A percentile compares a stretch with the other conserved stretches of the same genome.
phyloP scores from a whole-genome alignment of 2,888 invertebrate genomes.

The Drosophila atripex region DNA sequence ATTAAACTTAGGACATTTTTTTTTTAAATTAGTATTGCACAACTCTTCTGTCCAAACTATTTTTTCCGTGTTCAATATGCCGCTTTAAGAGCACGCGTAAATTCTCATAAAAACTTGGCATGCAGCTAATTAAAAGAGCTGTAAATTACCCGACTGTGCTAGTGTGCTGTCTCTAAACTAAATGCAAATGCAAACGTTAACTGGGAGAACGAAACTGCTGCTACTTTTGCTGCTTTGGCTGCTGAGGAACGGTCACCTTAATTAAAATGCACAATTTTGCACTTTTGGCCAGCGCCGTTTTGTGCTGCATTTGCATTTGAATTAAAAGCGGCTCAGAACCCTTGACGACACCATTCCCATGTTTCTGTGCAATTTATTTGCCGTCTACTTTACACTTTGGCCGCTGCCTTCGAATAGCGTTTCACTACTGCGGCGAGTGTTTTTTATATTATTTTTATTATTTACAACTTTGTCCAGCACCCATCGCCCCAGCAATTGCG shows the following conservation, averaged over 20 bases:
- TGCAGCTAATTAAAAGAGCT: conserved; percentile 77
- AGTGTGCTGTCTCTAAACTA: conserved; percentile 41
- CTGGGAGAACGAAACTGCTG: conserved; percentile 14
- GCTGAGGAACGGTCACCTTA: conserved; percentile 70
- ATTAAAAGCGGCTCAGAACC: conserved; percentile 62
- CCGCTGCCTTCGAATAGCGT: conserved; percentile 56
- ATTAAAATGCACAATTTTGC: conserved; percentile 80
- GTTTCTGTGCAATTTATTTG: conserved; percentile 73
- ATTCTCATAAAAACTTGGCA: conserved; percentile 71
- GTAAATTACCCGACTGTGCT: conserved; percentile 64
- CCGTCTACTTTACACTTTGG: conserved; percentile 71
- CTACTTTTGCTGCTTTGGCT: conserved; percentile 42
- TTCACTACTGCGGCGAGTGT: conserved; percentile 39
- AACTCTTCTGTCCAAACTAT: conserved; percentile 22
- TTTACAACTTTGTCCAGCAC: conserved; percentile 50
- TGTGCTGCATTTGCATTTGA: conserved; percentile 77
- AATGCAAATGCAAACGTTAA: conserved; percentile 66
- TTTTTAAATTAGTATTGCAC: not conserved
- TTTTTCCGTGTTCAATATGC: conserved; percentile 56
- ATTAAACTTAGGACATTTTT: not conserved
- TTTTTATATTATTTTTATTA: conserved; percentile 44
- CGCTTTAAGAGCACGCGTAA: conserved; percentile 67
- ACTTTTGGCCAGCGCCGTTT: conserved; percentile 71
- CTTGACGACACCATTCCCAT: conserved; percentile 59
- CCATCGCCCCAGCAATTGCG: conserved; percentile 35